A percentile compares a stretch with the other conserved stretches of the same genome.
phyloP scores from a whole-genome alignment of 2,113 vertebrate species.

The Fregata magnificens region DNA sequence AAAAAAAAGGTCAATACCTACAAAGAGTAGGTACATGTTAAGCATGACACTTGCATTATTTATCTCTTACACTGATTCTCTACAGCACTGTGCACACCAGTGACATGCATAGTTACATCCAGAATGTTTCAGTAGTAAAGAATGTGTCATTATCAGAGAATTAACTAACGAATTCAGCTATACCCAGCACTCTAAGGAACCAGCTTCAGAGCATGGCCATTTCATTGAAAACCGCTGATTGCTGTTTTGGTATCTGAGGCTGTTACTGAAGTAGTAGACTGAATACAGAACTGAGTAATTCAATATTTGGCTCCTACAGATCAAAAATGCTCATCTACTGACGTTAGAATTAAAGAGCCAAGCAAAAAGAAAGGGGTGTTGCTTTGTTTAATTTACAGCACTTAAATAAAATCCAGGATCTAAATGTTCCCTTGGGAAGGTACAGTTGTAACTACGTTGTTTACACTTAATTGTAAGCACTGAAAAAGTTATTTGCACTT shows the following conservation, averaged over 20 bases:
- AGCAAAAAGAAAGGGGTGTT: not conserved
- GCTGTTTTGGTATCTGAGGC: not conserved
- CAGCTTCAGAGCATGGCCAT: not conserved
- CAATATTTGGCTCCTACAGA: rapidly evolving
- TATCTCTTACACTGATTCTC: not conserved
- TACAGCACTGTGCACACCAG: not conserved
- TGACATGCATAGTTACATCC: not conserved
- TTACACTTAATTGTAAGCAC: not conserved
- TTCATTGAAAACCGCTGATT: not conserved
- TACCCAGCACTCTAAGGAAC: not conserved
- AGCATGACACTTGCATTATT: not conserved
- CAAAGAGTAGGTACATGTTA: not conserved
- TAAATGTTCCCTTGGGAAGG: not conserved
- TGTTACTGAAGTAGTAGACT: not conserved
- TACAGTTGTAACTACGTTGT: not conserved
- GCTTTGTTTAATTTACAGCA: constrained; percentile 1
- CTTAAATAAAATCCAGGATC: not conserved
- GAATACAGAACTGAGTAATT: not conserved
- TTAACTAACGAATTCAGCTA: not conserved
- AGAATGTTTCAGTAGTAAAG: not conserved
- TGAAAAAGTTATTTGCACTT: not conserved
- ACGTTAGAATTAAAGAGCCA: not conserved
- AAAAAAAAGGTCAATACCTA: not conserved
- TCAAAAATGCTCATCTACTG: not conserved
- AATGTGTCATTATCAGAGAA: not conserved